phyloP scores from a whole-genome alignment of 1,140 invertebrate genomes.

The Penaeus indicus region DNA sequence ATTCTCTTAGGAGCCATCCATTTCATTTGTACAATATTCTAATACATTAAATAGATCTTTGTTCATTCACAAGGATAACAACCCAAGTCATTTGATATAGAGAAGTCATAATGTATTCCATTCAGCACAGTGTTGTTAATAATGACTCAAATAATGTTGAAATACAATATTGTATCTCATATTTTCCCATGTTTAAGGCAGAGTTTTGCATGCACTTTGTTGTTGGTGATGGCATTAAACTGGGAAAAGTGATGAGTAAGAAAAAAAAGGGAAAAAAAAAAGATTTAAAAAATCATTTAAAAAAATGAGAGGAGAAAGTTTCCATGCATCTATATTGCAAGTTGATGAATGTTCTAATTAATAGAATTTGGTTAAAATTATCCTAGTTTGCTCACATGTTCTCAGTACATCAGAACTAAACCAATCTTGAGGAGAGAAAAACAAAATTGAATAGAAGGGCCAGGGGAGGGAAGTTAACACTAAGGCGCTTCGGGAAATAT shows the following conservation, averaged over 20 bases:
- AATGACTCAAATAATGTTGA: no score
- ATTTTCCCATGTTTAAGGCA: conserved; percentile 42
- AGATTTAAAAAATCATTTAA: conserved; percentile 17
- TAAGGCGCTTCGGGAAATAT: conserved; percentile 26
- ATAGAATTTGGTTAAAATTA: no score
- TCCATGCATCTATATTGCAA: background rate
- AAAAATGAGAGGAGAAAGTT: conserved; percentile 33
- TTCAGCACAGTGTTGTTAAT: no score
- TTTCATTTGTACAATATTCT: background rate
- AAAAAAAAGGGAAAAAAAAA: background rate
- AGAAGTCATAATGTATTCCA: no score
- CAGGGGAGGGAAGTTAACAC: conserved; percentile 48
- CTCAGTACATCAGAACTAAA: conserved; percentile 8
- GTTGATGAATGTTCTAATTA: background rate
- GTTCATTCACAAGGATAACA: conserved; percentile 5
- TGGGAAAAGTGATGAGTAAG: conserved; percentile 5
- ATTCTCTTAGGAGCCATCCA: no score
- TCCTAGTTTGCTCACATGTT: conserved; percentile 3
- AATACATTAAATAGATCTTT: conserved; percentile 32
- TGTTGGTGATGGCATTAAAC: conserved; percentile 54
- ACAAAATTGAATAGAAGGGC: conserved; percentile 6
- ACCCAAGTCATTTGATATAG: background rate
- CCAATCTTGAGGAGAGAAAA: no score
- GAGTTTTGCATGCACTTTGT: conserved; percentile 51
- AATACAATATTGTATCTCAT: no score